Base-by-base conservation (phyloP, 2,888 invertebrate genomes). In the Plagodis dolabraria region DNA sequence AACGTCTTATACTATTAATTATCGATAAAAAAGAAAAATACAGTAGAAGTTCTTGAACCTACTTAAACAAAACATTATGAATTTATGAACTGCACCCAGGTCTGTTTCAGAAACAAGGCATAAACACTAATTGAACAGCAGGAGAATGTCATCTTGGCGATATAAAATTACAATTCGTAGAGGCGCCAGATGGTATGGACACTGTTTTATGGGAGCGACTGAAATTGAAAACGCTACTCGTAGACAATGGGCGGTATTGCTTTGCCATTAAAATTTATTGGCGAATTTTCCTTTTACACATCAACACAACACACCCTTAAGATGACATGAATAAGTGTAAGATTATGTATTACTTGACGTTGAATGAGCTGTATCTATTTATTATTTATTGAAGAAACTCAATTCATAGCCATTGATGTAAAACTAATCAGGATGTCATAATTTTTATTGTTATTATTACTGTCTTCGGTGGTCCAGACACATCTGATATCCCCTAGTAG, bases 111-210 rank as follows among this genome's bases (percentile, higher is more conserved):
- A 63, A 63, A 70, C 68, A 68, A 63, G 36, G 47, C 71, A 83
- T 86, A 85, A 89, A 89, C 80, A 74, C 77, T 87, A 89, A 89
- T 91, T 87, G 86, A 84, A 88, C 77, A 80, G 82, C 83, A 79
- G 68, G 75, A 72, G 75, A 85, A 85, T 84, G 82, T 84, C 89
- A 87, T 85, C 77, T 72, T 59, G 71, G 68, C 79, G 72, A 89
- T 90, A 89, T 90, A 89, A 88, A 89, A 88, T 86, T 81, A 87
- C 89, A 82, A 87, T 89, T 85, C 83, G 72, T 69, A 64, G 72
- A 81, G 87, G 84, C 86, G 86, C 85, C 89, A 91, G 87, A 87
- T 90, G 89, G 85, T 83, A 72, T 53, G 68, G 71, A 79, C 75
- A 76, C 67, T 64, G 69, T 74, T 92, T 92, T 92, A 92, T 88